These are phyloP conservation scores for Ostrea edulis DNA, from an alignment of 1,140 invertebrate species.

Conservation along the genomic window DNA sequence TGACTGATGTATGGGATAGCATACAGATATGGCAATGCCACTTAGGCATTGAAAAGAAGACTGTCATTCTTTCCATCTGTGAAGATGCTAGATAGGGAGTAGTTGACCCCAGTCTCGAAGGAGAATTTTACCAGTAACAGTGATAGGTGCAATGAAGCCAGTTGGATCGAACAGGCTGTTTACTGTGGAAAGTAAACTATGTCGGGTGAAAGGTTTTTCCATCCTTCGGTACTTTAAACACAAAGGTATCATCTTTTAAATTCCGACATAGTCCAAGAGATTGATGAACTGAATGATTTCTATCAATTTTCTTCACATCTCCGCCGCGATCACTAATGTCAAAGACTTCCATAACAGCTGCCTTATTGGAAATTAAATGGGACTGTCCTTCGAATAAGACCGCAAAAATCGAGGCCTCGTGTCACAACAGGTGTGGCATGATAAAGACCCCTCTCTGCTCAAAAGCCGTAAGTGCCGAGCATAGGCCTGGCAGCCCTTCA, in stretches of 20 bases:
- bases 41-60: constrained; percentile 15
- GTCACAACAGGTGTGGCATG: no score
- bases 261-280: no score
- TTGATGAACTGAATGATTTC: constrained; percentile 32
- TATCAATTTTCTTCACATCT: constrained; percentile 46
- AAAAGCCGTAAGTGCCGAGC: no score
- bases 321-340: constrained; percentile 15
- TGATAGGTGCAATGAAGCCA: constrained; percentile 59
- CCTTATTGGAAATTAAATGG: constrained; percentile 7
- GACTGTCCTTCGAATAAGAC: no score
- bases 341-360: constrained; percentile 44
- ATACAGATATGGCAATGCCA: no score
- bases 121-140: constrained; percentile 55
- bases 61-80: constrained; percentile 19
- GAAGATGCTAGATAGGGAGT: background rate
- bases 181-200: constrained; percentile 52
- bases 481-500: no score
- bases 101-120: constrained; percentile 54
- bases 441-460: no score
- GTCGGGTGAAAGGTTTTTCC: constrained; percentile 45
- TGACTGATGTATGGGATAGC: background rate
- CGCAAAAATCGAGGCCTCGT: no score
- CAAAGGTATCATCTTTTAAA: no score
- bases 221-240: constrained; percentile 33
- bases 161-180: constrained; percentile 59